Evolutionary conservation across 2,113 vertebrate species (phyloP).

Genomic region (Menura novaehollandiae): DNA sequence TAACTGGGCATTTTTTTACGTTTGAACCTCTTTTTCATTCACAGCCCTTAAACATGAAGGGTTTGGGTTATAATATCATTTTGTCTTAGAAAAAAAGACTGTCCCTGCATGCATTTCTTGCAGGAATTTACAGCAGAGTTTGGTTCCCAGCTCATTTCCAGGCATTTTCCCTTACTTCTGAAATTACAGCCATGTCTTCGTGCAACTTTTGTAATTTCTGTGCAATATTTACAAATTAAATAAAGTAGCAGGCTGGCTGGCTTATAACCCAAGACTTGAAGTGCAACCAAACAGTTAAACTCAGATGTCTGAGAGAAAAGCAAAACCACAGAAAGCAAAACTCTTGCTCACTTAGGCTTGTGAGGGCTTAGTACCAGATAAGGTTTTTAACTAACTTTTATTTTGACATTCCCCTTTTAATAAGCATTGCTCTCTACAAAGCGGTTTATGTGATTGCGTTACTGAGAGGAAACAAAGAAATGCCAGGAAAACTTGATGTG

Average conservation of each 20-base stretch:
- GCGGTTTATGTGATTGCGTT: background rate
- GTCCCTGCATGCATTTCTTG: background rate
- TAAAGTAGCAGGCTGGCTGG: background rate
- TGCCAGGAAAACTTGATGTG: conserved; percentile 32
- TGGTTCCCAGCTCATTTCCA: background rate
- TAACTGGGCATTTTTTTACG: background rate
- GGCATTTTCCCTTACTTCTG: background rate
- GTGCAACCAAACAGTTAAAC: background rate
- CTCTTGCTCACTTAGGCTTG: background rate
- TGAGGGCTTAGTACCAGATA: background rate
- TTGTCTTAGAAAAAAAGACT: background rate
- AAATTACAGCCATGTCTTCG: background rate
- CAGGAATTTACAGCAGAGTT: background rate
- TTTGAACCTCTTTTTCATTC: background rate
- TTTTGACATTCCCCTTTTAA: conserved; percentile 43
- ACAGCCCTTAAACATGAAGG: background rate
- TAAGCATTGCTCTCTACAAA: background rate
- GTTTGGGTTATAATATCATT: background rate
- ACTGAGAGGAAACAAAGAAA: conserved; percentile 58
- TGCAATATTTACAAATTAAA: background rate
- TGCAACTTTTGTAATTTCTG: background rate
- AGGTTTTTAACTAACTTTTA: conserved; percentile 32
- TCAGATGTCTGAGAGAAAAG: background rate
- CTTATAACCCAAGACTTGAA: background rate
- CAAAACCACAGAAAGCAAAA: background rate